Evolutionary conservation across 2,113 vertebrate species (phyloP), one percentile per base, ranked within the genome.

Genomic region (Nicator chloris): DNA sequence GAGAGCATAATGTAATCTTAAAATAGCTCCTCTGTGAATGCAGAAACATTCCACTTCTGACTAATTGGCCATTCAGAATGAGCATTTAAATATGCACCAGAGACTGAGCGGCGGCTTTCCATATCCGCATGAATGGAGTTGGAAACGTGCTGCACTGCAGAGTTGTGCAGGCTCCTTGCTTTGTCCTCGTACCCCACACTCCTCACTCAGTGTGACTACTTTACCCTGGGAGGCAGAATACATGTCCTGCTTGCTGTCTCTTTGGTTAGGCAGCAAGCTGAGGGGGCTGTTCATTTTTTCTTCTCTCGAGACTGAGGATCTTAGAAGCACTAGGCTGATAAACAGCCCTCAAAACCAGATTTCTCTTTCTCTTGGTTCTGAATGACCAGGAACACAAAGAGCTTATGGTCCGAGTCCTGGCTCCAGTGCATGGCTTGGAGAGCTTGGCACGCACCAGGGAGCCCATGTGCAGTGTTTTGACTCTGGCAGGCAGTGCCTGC

Each of bases 1-100:
- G 82, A 83, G 39, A 61, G 50, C 73, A 86, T 72, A 95, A 73
- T 96, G 70, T 81, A 93, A 44, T 93, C 92, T 96, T 96, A 96
- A 97, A 97, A 96, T 97, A 97, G 92, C 93, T 93, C 7, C 82
- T 96, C 76, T 3, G 7, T 86, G 76, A 96, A 93, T 97, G 79
- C 90, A 96, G 66, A 63, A 97, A 69, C 93, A 81, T 94, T 96
- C 82, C 92, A 76, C 44, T 97, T 73, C 65, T 96, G 87, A 89
- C 85, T 97, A 79, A 96, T 95, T 28, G 30, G 70, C 94, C 53
- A 70, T 97, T 97, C 96, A 93, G 91, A 93, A 94, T 17, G 93
- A 91, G 81, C 66, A 8, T 56, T 95, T 97, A 95, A 96, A 77
- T 92, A 85, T 87, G 88, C 72, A 90, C 77, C 92, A 94, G 91